These are phyloP conservation scores for Lissonota sp. DNA, from an alignment of 2,888 invertebrate genomes.

Conservation along the genomic window DNA sequence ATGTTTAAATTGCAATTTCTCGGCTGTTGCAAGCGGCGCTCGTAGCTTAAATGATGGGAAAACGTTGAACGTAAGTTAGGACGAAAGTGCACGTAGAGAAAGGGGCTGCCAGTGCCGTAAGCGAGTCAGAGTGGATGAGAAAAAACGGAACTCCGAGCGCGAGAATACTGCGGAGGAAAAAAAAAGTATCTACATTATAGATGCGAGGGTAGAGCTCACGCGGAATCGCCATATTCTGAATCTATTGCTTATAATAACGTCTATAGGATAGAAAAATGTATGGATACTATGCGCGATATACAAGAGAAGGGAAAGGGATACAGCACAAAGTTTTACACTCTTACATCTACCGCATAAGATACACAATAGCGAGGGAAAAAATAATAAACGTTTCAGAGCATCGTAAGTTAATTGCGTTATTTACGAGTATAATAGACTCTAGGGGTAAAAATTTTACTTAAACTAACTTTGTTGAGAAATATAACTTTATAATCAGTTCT, in stretches of 20 bases:
- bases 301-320: slow-evolving; percentile 19
- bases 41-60: slow-evolving; percentile 20
- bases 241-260: slow-evolving; percentile 18
- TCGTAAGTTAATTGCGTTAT: slow-evolving; percentile 46
- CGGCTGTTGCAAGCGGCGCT: slow-evolving; percentile 40
- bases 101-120: slow-evolving; percentile 20
- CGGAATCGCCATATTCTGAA: slow-evolving; percentile 5
- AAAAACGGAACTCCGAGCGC: slow-evolving; percentile 15
- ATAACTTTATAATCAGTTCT: background rate
- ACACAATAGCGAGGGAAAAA: slow-evolving; percentile 20
- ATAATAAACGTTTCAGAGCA: slow-evolving; percentile 51
- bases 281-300: background rate
- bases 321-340: slow-evolving; percentile 45
- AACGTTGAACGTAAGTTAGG: slow-evolving; percentile 39
- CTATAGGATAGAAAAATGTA: slow-evolving; percentile 15
- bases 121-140: slow-evolving; percentile 23
- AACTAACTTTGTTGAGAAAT: too few species aligned
- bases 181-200: background rate
- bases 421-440: background rate
- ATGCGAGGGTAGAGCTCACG: background rate
- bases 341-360: slow-evolving; percentile 17
- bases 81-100: slow-evolving; percentile 27
- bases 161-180: slow-evolving; percentile 18
- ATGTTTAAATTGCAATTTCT: slow-evolving; percentile 76
- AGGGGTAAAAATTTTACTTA: too few species aligned